Percentiles rank a stretch among this genome's conserved stretches.
These are phyloP conservation scores for Catagonus wagneri DNA, from an alignment of 2,113 vertebrate species.

Conservation along the genomic window DNA sequence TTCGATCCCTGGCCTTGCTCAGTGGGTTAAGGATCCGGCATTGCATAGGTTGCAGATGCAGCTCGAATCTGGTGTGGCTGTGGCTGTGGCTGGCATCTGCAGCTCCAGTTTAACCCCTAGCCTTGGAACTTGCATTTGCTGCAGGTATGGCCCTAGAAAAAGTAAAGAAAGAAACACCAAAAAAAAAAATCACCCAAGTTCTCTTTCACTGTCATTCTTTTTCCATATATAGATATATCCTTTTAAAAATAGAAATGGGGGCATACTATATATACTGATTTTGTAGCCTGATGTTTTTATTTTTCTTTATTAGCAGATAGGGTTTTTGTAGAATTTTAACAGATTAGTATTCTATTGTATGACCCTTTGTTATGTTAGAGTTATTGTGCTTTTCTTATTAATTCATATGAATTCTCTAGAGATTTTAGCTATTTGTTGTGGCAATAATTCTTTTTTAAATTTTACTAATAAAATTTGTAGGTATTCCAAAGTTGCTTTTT, in stretches of 20 bases:
- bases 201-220: not conserved
- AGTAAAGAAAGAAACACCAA: too few species aligned
- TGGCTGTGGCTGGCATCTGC: too few species aligned
- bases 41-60: too few species aligned
- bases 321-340: constrained; percentile 4
- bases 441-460: constrained; percentile 25
- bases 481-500: not conserved
- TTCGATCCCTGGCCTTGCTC: too few species aligned
- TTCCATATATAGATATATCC: not conserved
- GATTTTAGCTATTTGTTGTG: not conserved
- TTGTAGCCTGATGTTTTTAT: constrained; percentile 44
- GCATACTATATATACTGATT: not conserved
- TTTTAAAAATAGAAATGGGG: not conserved
- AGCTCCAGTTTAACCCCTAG: too few species aligned
- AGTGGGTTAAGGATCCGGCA: too few species aligned
- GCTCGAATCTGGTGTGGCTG: too few species aligned
- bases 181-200: not conserved
- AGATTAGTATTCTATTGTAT: not conserved
- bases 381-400: not conserved
- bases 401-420: constrained; percentile 49
- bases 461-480: not conserved
- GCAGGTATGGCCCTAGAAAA: too few species aligned
- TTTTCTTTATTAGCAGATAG: not conserved
- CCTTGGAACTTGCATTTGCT: too few species aligned
- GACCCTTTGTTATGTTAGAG: not conserved